Evolutionary conservation across 2,113 vertebrate genomes (phyloP).

Genomic region (Odocoileus virginianus): DNA sequence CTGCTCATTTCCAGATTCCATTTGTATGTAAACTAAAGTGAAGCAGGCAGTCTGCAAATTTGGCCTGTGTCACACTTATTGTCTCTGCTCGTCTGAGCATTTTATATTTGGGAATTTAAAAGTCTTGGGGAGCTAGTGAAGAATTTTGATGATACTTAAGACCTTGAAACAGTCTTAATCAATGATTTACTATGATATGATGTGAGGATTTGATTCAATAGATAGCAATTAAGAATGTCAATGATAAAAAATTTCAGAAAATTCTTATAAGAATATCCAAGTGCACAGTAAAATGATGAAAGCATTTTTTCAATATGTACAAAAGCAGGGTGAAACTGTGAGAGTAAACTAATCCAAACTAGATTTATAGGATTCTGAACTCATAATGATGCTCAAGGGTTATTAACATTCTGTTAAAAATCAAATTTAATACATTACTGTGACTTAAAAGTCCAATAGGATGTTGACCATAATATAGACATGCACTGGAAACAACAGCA

Average conservation of each 20-base stretch:
- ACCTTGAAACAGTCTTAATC: not conserved
- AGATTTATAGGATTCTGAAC: not conserved
- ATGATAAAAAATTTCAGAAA: not conserved
- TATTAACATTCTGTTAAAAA: constrained; percentile 27
- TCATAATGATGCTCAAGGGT: not conserved
- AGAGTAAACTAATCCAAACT: not conserved
- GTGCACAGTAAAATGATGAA: not conserved
- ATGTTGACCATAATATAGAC: not conserved
- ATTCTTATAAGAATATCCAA: not conserved
- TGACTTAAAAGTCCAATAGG: not conserved
- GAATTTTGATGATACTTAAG: constrained; percentile 35
- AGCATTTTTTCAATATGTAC: not conserved
- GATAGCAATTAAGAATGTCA: not conserved
- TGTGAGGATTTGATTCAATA: not conserved
- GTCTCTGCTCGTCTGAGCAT: not conserved
- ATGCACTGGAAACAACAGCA: not conserved
- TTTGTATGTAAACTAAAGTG: constrained; percentile 50
- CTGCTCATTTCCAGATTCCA: constrained; percentile 49
- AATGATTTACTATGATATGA: not conserved
- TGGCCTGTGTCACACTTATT: not conserved
- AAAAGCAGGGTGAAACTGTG: not conserved
- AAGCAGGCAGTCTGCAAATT: not conserved
- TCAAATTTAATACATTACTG: not conserved
- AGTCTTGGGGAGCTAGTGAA: not conserved
- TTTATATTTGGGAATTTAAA: constrained; percentile 34